Conservation (phyloP, 1,140 invertebrate species). For the Anastrepha ludens region DNA sequence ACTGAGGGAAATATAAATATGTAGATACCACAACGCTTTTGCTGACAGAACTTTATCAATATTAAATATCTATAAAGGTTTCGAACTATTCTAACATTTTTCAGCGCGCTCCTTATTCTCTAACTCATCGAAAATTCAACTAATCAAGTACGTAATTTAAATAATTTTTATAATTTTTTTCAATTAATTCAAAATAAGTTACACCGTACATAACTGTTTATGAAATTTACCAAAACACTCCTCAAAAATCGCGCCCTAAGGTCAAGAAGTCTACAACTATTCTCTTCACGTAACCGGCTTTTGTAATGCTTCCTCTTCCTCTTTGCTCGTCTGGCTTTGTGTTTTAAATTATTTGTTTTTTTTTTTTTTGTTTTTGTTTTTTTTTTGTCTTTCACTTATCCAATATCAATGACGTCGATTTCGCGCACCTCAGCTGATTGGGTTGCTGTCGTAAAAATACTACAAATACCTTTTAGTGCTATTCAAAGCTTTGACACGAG, state of each 20-base stretch:
- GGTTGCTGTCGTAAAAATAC: not conserved
- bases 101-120: no score
- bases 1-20: no score
- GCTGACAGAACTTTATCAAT: no score
- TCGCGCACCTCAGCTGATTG: slow-evolving; percentile 24
- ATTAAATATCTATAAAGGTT: no score
- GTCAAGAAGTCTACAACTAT: not conserved
- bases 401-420: slow-evolving; percentile 49
- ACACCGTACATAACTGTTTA: no score
- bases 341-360: slow-evolving; percentile 3
- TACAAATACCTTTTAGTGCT: not conserved
- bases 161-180: no score
- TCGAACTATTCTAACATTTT: no score
- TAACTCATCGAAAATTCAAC: no score
- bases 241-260: not conserved
- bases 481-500: slow-evolving; percentile 30
- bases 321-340: not conserved
- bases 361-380: not conserved
- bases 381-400: slow-evolving; percentile 2
- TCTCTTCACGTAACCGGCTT: not conserved
- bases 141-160: no score
- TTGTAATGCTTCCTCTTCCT: not conserved
- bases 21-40: no score
- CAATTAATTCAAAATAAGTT: no score
- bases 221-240: not conserved